Evolutionary conservation across 2,888 invertebrate genomes (phyloP), one percentile per base, ranked within the genome.

Genomic region (Ochropleura plecta): DNA sequence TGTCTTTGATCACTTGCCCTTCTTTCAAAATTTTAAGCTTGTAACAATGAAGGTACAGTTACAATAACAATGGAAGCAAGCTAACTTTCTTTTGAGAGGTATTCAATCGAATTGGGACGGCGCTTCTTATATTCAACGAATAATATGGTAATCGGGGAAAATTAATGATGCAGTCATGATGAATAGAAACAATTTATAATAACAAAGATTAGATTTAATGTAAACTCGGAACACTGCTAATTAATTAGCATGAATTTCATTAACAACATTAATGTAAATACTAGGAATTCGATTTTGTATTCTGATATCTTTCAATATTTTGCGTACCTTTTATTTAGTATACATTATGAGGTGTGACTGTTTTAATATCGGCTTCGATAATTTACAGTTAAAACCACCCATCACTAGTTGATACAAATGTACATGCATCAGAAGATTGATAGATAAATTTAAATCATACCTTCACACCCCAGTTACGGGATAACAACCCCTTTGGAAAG

Each of bases 1-100:
- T 92, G 92, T 93, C 92, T 93, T 92, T 93, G 92, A 93, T 93
- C 92, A 92, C 90, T 90, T 92, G 88, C 88, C 88, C 89, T 90
- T 90, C 88, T 86, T 84, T 87, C 86, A 85, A 85, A 84, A 84
- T 86, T 90, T 89, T 88, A 88, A 90, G 83, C 83, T 81, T 78
- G 75, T 81, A 85, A 91, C 90, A 91, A 92, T 86, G 81, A 88
- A 77, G 70, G 78, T 74, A 68, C 82, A 80, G 83, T 78, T 74
- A 86, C 84, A 86, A 81, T 86, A 85, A 86, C 81, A 86, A 85
- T 86, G 84, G 71, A 70, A 73, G 62, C 64, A 8, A 62, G 66
- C 63, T 78, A 78, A 73, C 80, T 82, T 84, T 87, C 84, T 83
- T 79, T 87, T 83, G 68, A 83, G 82, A 85, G 75, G 82, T 75